Evolutionary conservation across 2,113 vertebrate genomes (phyloP).

Genomic region (Protobothrops mucrosquamatus): DNA sequence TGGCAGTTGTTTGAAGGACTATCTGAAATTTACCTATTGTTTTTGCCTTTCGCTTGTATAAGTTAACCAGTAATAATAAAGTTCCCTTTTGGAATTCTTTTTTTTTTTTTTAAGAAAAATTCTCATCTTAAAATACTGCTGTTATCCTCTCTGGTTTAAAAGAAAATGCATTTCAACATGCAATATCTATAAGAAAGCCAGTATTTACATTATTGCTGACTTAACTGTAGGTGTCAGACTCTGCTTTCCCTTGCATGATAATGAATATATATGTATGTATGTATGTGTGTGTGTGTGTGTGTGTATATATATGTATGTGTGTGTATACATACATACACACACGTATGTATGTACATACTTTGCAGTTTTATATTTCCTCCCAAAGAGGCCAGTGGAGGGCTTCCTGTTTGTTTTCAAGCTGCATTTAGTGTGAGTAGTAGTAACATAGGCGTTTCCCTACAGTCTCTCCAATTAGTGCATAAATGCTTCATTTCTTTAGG

Average conservation of each 20-base stretch:
- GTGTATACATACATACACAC: background rate
- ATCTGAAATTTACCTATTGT: background rate
- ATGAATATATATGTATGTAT: conserved; percentile 20
- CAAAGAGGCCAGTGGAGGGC: conserved; percentile 7
- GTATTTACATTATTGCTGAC: conserved; percentile 48
- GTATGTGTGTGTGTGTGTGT: no score
- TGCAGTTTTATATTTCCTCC: background rate
- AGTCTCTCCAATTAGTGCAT: background rate
- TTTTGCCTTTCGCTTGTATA: background rate
- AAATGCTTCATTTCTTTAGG: background rate
- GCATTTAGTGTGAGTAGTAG: background rate
- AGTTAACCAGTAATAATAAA: background rate
- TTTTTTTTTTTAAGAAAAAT: background rate
- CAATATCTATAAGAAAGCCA: conserved; percentile 37
- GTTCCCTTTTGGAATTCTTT: conserved; percentile 25
- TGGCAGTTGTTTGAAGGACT: background rate
- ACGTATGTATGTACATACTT: background rate
- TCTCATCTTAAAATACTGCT: background rate
- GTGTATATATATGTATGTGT: no score
- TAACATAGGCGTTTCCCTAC: background rate
- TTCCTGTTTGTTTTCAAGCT: conserved; percentile 17
- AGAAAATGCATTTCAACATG: conserved; percentile 47
- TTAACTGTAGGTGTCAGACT: conserved; percentile 67
- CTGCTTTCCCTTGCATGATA: conserved; percentile 45
- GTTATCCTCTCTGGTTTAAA: background rate